A percentile compares a stretch with the other conserved stretches of the same genome.
Evolutionary conservation across 2,797 vertebrate genomes (phyloP).

Genomic region (Pterois miles): DNA sequence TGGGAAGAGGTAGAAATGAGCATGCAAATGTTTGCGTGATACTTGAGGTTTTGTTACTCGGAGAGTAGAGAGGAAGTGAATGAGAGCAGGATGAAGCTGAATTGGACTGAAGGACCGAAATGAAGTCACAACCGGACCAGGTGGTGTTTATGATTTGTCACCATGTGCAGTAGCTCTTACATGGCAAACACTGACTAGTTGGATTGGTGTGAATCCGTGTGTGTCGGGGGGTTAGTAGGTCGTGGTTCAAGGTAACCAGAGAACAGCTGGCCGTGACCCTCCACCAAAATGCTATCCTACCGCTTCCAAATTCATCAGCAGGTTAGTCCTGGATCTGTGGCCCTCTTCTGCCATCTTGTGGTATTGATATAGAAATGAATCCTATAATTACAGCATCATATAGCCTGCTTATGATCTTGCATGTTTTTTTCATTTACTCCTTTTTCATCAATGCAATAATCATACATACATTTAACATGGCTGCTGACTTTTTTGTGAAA

Average conservation of each 20-base stretch:
- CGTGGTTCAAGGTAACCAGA: conserved; percentile 8
- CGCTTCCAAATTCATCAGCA: not conserved
- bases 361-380: conserved; percentile 1
- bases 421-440: not conserved
- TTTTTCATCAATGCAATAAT: not conserved
- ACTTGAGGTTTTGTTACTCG: not conserved
- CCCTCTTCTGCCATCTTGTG: conserved; percentile 52
- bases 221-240: conserved; percentile 9
- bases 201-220: not conserved
- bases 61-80: not conserved
- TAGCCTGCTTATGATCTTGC: not conserved
- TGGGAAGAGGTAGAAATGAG: not conserved
- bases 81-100: not conserved
- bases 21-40: not conserved
- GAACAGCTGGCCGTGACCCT: not conserved
- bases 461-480: not conserved
- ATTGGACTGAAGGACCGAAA: not conserved
- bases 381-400: not conserved
- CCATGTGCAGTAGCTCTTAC: conserved; percentile 31
- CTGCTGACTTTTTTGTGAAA: not conserved
- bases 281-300: not conserved
- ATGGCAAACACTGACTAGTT: not conserved
- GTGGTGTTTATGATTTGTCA: conserved; percentile 65
- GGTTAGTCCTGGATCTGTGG: not conserved
- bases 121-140: conserved; percentile 7